phyloP scores from a whole-genome alignment of 2,797 vertebrate species.

The Poecilia velifera region DNA sequence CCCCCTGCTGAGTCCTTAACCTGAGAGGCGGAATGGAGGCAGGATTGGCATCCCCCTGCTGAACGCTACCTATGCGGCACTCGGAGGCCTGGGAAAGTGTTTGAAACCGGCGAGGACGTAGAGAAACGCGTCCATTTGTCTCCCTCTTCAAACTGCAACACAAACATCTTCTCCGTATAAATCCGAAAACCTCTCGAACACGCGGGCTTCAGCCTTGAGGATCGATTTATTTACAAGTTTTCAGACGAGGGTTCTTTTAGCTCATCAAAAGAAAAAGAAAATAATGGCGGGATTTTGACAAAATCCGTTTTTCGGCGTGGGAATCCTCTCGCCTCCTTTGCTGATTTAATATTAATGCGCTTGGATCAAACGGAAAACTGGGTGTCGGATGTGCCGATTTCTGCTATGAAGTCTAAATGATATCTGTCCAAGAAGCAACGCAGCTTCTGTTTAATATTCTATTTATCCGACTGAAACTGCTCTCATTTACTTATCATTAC shows the following conservation, averaged over 20 bases:
- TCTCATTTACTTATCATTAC: conserved; percentile 14
- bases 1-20: conserved; percentile 59
- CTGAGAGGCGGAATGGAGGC: conserved; percentile 29
- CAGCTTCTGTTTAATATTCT: conserved; percentile 11
- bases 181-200: background rate
- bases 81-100: conserved; percentile 13
- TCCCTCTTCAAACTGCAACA: background rate
- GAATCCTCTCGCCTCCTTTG: background rate
- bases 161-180: background rate
- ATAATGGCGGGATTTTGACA: conserved; percentile 5
- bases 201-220: background rate
- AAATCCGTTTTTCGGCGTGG: background rate
- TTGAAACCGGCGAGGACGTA: conserved; percentile 27
- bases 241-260: conserved; percentile 4
- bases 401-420: conserved; percentile 26
- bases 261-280: conserved; percentile 2
- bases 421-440: conserved; percentile 16
- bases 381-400: conserved; percentile 9
- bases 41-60: conserved; percentile 42
- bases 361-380: conserved; percentile 22
- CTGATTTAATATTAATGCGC: conserved; percentile 19
- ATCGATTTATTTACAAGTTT: background rate
- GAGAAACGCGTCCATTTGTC: background rate
- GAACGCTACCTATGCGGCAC: conserved; percentile 23
- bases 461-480: conserved; percentile 11